Evolutionary conservation across 2,797 vertebrate species (phyloP).

Genomic region (Tympanoctomys barrerae): DNA sequence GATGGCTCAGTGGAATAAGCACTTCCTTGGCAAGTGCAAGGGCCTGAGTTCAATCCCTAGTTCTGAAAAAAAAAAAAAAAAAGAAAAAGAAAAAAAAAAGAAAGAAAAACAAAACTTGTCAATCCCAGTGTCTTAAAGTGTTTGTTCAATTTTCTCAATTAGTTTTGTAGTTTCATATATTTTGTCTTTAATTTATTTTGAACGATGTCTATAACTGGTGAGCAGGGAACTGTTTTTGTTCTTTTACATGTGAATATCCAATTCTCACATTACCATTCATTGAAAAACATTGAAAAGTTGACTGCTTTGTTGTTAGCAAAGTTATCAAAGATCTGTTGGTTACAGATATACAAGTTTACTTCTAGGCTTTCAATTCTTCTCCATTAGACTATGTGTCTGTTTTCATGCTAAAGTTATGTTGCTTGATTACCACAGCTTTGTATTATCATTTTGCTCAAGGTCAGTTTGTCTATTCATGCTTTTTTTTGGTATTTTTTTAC

Average conservation of each 20-base stretch:
- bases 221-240: neutral
- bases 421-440: neutral
- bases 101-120: neutral
- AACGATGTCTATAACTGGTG: neutral
- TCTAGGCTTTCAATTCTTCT: neutral
- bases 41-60: too few species aligned
- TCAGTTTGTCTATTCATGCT: neutral
- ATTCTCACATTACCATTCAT: neutral
- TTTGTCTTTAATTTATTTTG: neutral
- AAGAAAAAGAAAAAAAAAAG: too few species aligned
- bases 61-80: too few species aligned
- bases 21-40: too few species aligned
- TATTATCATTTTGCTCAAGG: neutral
- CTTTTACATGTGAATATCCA: neutral
- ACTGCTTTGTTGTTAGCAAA: neutral
- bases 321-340: neutral
- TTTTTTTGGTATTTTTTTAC: neutral
- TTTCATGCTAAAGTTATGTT: neutral
- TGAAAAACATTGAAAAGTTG: neutral
- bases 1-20: too few species aligned
- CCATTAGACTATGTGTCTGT: too few species aligned
- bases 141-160: neutral
- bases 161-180: neutral
- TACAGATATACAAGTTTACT: neutral
- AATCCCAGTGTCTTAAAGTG: neutral